Conservation (phyloP, 2,797 vertebrate species). For the Pagetopsis macropterus region DNA sequence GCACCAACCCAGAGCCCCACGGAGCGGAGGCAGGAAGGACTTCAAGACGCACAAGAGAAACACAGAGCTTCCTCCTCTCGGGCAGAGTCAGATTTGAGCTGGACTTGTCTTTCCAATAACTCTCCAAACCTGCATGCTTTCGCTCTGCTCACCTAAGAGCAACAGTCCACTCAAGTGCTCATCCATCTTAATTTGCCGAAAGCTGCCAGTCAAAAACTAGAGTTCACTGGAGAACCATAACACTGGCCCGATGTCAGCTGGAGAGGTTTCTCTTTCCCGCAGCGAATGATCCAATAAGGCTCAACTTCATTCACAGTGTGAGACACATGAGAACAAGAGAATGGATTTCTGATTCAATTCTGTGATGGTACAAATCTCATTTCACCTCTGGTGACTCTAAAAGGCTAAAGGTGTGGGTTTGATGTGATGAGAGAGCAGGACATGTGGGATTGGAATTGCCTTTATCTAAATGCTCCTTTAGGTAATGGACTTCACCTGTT, state of each 20-base stretch:
- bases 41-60: conserved; percentile 11
- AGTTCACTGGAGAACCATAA: neutral
- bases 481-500: conserved; percentile 43
- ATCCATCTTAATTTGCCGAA: conserved; percentile 12
- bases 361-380: conserved; percentile 42
- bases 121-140: conserved; percentile 1
- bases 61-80: conserved; percentile 19
- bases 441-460: conserved; percentile 42
- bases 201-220: conserved; percentile 31
- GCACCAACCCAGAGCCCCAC: neutral
- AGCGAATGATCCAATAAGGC: conserved; percentile 62
- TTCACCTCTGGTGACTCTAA: conserved; percentile 8
- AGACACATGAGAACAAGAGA: conserved; percentile 57
- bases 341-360: conserved; percentile 69
- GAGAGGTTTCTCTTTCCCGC: conserved; percentile 36
- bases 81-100: conserved; percentile 12
- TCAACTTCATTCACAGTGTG: conserved; percentile 38
- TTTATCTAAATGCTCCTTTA: conserved; percentile 48
- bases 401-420: conserved; percentile 25
- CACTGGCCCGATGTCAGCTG: neutral
- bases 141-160: conserved; percentile 18
- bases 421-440: conserved; percentile 35
- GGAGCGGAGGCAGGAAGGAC: conserved; percentile 37
- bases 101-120: conserved; percentile 16
- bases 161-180: conserved; percentile 8